phyloP scores from a whole-genome alignment of 1,140 invertebrate genomes.

The Diorhabda carinulata region DNA sequence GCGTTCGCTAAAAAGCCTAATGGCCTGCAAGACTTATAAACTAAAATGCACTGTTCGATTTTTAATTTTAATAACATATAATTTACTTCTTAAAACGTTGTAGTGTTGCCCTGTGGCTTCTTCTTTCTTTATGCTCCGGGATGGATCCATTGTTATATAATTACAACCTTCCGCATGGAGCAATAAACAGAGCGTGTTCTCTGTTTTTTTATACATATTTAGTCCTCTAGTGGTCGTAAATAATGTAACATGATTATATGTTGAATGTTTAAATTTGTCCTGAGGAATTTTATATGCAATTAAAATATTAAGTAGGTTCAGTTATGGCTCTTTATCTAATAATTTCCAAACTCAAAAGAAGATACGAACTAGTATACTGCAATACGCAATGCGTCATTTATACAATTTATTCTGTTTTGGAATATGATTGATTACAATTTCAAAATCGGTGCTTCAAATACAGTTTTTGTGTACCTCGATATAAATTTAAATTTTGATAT shows the following conservation, averaged over 20 bases:
- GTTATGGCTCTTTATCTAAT: too few species aligned
- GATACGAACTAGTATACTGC: too few species aligned
- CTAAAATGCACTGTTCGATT: slow-evolving; percentile 13
- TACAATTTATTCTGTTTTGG: too few species aligned
- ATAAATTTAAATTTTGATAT: too few species aligned
- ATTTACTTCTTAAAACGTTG: slow-evolving; percentile 38
- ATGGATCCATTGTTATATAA: slow-evolving; percentile 37
- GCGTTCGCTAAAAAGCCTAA: slow-evolving; percentile 16
- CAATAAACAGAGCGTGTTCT: slow-evolving; percentile 17
- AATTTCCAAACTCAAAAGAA: too few species aligned
- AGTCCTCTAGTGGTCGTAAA: slow-evolving; percentile 1
- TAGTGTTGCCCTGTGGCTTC: slow-evolving; percentile 35
- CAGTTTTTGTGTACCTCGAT: too few species aligned
- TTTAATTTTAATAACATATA: slow-evolving; percentile 40
- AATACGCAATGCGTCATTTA: too few species aligned
- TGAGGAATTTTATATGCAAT: neutral
- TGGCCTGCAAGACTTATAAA: slow-evolving; percentile 16
- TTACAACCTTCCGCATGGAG: slow-evolving; percentile 32
- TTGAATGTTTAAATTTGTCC: neutral
- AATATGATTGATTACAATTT: too few species aligned
- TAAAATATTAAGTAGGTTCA: neutral
- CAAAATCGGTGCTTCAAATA: too few species aligned
- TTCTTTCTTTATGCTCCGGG: slow-evolving; percentile 31
- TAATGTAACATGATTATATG: neutral
- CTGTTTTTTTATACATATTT: neutral